A percentile compares a stretch with the other conserved stretches of the same genome.
phyloP scores from a whole-genome alignment of 2,797 vertebrate genomes.

The Lagorchestes hirsutus region DNA sequence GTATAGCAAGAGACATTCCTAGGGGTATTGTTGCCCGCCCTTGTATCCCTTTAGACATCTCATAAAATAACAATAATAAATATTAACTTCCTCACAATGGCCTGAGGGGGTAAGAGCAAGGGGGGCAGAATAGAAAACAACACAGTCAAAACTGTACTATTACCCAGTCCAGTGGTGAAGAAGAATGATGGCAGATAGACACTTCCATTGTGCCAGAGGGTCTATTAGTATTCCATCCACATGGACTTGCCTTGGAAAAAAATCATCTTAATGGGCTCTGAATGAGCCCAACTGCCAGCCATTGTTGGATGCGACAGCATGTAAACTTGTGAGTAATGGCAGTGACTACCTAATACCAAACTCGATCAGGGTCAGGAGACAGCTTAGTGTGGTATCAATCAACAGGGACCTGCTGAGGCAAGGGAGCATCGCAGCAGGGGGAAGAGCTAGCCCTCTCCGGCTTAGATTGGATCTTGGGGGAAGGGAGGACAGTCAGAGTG shows the following conservation, averaged over 20 bases:
- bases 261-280: conserved; percentile 63
- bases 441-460: not conserved
- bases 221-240: conserved; percentile 62
- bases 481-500: not conserved
- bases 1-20: not conserved
- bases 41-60: not conserved
- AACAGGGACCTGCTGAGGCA: conserved; percentile 20
- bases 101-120: not conserved
- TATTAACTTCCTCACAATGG: not conserved
- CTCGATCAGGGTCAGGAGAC: conserved; percentile 58
- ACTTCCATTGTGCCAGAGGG: conserved; percentile 10
- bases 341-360: not conserved
- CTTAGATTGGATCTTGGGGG: not conserved
- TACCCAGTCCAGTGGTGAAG: not conserved
- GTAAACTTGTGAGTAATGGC: conserved; percentile 37
- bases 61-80: conserved; percentile 25
- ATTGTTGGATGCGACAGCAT: conserved; percentile 13
- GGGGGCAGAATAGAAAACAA: not conserved
- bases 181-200: conserved; percentile 9
- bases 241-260: conserved; percentile 41
- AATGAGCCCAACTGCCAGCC: conserved; percentile 63
- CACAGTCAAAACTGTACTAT: not conserved
- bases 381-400: conserved; percentile 24
- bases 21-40: not conserved
- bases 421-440: not conserved